A percentile compares a stretch with the other conserved stretches of the same genome.
Evolutionary conservation across 2,113 vertebrate species (phyloP).

Genomic region (Oncorhynchus clarkii): DNA sequence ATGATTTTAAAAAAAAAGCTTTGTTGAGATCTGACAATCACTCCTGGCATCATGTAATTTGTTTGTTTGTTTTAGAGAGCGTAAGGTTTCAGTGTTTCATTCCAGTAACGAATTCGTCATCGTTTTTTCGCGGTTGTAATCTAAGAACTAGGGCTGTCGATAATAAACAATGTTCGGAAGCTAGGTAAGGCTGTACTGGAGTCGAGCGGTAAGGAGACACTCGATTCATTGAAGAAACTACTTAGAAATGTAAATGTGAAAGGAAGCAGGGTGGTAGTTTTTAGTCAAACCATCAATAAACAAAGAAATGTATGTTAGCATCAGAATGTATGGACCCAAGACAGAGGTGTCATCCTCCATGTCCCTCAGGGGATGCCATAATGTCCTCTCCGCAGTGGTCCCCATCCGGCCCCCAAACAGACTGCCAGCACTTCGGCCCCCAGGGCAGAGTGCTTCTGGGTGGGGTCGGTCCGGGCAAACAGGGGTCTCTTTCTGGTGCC

Average conservation of each 20-base stretch:
- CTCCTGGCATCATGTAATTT: constrained; percentile 74
- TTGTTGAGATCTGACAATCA: constrained; percentile 98
- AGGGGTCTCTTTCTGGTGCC: constrained; percentile 71
- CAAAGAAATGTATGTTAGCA: constrained; percentile 71
- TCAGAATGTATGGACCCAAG: constrained; percentile 73
- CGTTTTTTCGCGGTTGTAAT: constrained; percentile 42
- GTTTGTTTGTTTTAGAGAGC: constrained; percentile 74
- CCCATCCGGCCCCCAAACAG: constrained; percentile 52
- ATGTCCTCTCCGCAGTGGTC: constrained; percentile 45
- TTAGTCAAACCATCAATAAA: constrained; percentile 63
- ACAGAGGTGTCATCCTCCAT: constrained; percentile 55
- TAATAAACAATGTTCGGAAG: constrained; percentile 15
- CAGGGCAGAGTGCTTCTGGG: constrained; percentile 66
- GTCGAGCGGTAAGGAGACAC: constrained; percentile 4
- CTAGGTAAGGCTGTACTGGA: constrained; percentile 56
- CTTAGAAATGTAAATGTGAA: constrained; percentile 32
- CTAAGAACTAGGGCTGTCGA: constrained; percentile 46
- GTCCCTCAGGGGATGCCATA: constrained; percentile 44
- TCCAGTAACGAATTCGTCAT: constrained; percentile 52
- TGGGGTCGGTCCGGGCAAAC: constrained; percentile 63
- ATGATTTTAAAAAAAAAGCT: constrained; percentile 70
- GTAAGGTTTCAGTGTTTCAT: constrained; percentile 64
- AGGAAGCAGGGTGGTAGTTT: constrained; percentile 82
- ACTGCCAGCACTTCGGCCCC: constrained; percentile 36
- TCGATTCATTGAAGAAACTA: constrained; percentile 15